Conservation (phyloP, 2,888 invertebrate species). For the Chrysomela aeneicollis region DNA sequence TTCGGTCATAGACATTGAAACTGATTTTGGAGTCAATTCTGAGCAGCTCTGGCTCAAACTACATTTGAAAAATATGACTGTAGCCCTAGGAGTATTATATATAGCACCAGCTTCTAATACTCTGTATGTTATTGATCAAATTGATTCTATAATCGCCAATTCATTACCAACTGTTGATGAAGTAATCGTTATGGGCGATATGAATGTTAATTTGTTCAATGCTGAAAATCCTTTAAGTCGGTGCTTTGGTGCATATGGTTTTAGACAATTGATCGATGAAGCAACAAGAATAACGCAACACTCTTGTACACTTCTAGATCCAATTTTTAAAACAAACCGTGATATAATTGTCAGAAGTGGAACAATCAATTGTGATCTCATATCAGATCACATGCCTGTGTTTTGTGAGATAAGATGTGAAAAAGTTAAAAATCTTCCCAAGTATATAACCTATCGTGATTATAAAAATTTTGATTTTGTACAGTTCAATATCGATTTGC, state of each 20-base stretch:
- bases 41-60: neutral
- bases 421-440: neutral
- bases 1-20: neutral
- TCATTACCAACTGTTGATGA: conserved; percentile 1
- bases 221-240: neutral
- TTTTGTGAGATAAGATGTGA: neutral
- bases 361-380: neutral
- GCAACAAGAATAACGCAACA: neutral
- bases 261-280: neutral
- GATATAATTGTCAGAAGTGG: neutral
- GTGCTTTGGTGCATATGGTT: neutral
- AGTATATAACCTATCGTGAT: conserved; percentile 5
- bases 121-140: neutral
- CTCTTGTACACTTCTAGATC: neutral
- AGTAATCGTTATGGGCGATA: neutral
- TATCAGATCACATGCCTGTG: neutral
- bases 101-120: neutral
- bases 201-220: neutral
- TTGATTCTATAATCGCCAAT: neutral
- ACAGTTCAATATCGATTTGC: neutral
- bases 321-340: neutral
- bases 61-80: neutral
- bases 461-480: neutral
- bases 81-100: neutral
- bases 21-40: neutral